A percentile compares a stretch with the other conserved stretches of the same genome.
These are phyloP conservation scores for Nothoprocta perdicaria DNA, from an alignment of 2,113 vertebrate genomes.

Conservation along the genomic window DNA sequence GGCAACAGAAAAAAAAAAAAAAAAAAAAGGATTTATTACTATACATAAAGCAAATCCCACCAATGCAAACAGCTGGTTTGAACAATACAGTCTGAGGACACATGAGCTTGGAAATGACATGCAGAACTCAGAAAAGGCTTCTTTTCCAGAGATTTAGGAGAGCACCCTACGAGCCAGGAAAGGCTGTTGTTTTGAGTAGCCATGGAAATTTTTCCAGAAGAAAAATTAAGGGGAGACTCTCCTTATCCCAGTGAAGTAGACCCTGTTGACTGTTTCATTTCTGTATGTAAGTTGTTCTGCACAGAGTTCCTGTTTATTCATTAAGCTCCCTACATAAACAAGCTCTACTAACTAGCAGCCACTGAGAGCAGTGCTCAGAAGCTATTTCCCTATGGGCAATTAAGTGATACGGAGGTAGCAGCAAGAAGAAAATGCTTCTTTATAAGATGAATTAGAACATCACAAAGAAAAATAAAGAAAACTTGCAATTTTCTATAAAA, in stretches of 20 bases:
- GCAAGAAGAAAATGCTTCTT: neutral
- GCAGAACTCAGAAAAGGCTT: neutral
- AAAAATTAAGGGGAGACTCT: neutral
- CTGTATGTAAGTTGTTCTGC: neutral
- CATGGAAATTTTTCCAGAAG: neutral
- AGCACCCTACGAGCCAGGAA: neutral
- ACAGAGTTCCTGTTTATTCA: neutral
- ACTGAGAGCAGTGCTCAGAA: constrained; percentile 7
- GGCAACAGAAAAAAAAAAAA: neutral
- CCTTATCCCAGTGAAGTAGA: neutral
- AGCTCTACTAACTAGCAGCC: neutral
- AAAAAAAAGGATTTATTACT: neutral
- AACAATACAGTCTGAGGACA: neutral
- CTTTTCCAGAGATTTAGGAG: neutral
- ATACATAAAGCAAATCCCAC: neutral
- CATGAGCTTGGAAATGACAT: neutral
- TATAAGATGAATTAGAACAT: neutral
- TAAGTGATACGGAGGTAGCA: neutral
- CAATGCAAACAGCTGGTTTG: neutral
- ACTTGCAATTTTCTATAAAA: neutral
- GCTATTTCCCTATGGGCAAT: neutral
- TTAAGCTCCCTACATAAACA: constrained; percentile 13
- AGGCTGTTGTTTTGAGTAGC: neutral
- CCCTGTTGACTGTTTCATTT: constrained; percentile 32
- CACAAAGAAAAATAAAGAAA: neutral